These are phyloP conservation scores for Oncorhynchus gorbuscha DNA, from an alignment of 2,113 vertebrate species.

Conservation along the genomic window DNA sequence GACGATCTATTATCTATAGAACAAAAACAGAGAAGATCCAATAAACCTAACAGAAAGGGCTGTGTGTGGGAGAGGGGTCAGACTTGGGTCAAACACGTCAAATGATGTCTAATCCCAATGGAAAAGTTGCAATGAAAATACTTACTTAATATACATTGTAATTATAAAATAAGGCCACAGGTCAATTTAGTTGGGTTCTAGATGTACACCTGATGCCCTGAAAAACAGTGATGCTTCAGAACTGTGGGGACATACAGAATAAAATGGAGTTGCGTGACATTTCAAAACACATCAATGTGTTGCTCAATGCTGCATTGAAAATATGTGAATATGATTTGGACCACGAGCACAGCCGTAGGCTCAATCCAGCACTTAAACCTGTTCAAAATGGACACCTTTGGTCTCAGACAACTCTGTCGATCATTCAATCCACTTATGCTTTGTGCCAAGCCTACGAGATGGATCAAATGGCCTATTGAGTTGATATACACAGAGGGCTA, in stretches of 20 bases:
- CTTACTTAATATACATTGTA: no score
- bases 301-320: background rate
- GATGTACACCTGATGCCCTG: background rate
- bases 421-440: background rate
- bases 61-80: no score
- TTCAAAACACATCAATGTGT: background rate
- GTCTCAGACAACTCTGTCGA: background rate
- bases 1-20: no score
- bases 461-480: background rate
- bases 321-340: background rate
- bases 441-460: background rate
- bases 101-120: no score
- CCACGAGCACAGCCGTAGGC: no score
- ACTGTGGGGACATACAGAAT: background rate
- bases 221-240: background rate
- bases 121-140: no score
- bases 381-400: background rate
- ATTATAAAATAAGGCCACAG: no score
- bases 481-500: background rate
- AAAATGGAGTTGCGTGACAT: background rate
- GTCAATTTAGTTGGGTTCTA: no score
- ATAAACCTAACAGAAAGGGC: no score
- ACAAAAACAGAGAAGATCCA: no score
- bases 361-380: no score
- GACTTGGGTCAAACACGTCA: no score